Evolutionary conservation across 2,888 invertebrate genomes (phyloP).

Genomic region (Hirtodrosophila trivittata): DNA sequence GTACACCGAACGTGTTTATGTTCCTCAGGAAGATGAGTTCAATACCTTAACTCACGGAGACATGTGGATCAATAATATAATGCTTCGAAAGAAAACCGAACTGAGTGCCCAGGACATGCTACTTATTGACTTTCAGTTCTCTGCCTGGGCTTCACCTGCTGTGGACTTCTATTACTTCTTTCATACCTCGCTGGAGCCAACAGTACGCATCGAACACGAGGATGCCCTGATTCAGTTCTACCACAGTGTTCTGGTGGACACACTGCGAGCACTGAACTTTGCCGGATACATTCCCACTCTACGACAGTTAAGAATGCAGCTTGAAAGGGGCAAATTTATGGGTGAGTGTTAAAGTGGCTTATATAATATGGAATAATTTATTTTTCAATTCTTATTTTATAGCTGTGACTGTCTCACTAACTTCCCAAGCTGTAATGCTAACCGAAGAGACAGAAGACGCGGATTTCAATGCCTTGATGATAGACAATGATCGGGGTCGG

Average conservation of each 20-base stretch:
- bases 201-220: slow-evolving; percentile 69
- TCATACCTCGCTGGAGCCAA: slow-evolving; percentile 72
- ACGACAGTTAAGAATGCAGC: slow-evolving; percentile 73
- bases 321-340: slow-evolving; percentile 73
- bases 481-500: slow-evolving; percentile 63
- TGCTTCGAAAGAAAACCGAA: slow-evolving; percentile 58
- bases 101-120: slow-evolving; percentile 62
- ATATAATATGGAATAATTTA: not conserved
- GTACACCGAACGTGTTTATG: slow-evolving; percentile 70
- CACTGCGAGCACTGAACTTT: slow-evolving; percentile 68
- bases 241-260: slow-evolving; percentile 67
- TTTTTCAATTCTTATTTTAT: too few relatives aligned
- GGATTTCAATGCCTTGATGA: slow-evolving; percentile 68
- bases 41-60: slow-evolving; percentile 81
- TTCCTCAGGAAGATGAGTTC: slow-evolving; percentile 51
- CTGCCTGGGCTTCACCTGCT: slow-evolving; percentile 80
- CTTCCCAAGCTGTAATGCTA: slow-evolving; percentile 67
- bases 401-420: slow-evolving; percentile 65
- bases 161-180: slow-evolving; percentile 81
- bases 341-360: slow-evolving; percentile 53
- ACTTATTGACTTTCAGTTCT: slow-evolving; percentile 81
- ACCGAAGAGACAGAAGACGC: slow-evolving; percentile 77
- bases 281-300: slow-evolving; percentile 75
- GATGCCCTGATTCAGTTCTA: slow-evolving; percentile 80
- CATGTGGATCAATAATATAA: slow-evolving; percentile 81